phyloP scores from a whole-genome alignment of 2,888 invertebrate species.

The Hypena proboscidalis region DNA sequence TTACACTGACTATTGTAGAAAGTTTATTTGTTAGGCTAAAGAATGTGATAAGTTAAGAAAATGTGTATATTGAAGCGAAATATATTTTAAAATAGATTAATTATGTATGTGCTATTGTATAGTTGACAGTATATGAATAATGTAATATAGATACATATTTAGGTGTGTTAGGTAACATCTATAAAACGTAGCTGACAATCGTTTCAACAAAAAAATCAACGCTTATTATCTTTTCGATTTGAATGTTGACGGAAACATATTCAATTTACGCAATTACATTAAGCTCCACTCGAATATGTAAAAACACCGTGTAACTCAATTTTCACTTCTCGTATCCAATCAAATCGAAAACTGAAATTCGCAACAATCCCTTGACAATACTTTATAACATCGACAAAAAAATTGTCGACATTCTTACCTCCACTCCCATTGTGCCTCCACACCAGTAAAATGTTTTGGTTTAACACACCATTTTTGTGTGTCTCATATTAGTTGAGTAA shows the following conservation, averaged over 20 bases:
- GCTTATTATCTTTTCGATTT: too few relatives aligned
- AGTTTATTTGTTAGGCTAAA: constrained; percentile 80
- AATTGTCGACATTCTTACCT: too few relatives aligned
- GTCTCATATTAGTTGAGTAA: not conserved
- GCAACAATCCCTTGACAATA: too few relatives aligned
- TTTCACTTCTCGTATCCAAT: too few relatives aligned
- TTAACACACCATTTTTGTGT: not conserved
- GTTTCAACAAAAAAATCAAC: constrained; percentile 27
- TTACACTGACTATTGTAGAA: constrained; percentile 84
- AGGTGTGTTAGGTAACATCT: constrained; percentile 50
- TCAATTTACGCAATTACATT: too few relatives aligned
- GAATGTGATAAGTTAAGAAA: constrained; percentile 80
- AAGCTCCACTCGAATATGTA: too few relatives aligned
- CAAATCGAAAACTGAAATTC: too few relatives aligned
- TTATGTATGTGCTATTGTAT: constrained; percentile 71
- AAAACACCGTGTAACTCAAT: too few relatives aligned
- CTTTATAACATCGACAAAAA: too few relatives aligned
- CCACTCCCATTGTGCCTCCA: too few relatives aligned
- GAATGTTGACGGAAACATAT: too few relatives aligned
- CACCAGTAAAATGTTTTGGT: not conserved
- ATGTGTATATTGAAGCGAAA: constrained; percentile 69
- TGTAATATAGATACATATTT: constrained; percentile 59
- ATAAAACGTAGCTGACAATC: constrained; percentile 36
- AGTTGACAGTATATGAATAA: constrained; percentile 59
- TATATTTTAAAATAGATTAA: constrained; percentile 69